These are phyloP conservation scores for Rousettus madagascariensis DNA, from an alignment of 2,797 vertebrate genomes.

Conservation along the genomic window DNA sequence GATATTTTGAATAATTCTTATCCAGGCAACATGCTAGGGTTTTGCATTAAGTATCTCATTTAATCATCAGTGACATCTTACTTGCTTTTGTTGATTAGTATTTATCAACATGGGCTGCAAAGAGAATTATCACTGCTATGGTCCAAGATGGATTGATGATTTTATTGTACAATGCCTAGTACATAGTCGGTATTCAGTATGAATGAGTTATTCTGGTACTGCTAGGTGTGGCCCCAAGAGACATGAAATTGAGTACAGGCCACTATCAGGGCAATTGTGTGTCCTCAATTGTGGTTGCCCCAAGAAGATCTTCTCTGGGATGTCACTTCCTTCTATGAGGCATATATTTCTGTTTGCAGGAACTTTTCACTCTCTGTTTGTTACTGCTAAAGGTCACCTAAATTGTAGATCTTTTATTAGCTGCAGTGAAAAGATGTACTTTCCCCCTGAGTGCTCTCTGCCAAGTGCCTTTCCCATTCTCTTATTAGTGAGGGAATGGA, in stretches of 20 bases:
- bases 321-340: constrained; percentile 51
- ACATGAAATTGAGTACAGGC: not conserved
- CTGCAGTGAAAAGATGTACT: constrained; percentile 30
- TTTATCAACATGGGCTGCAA: not conserved
- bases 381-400: constrained; percentile 59
- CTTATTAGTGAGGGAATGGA: constrained; percentile 50
- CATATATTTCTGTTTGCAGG: constrained; percentile 63
- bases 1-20: constrained; percentile 3
- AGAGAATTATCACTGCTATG: not conserved
- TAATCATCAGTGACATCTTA: not conserved
- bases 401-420: constrained; percentile 66
- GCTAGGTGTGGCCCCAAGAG: not conserved
- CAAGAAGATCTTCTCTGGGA: not conserved
- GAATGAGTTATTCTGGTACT: not conserved
- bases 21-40: not conserved
- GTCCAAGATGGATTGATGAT: not conserved
- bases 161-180: not conserved
- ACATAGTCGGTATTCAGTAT: not conserved
- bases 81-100: not conserved
- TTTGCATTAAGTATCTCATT: not conserved
- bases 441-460: constrained; percentile 53
- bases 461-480: constrained; percentile 60
- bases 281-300: not conserved
- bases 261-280: not conserved
- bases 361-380: constrained; percentile 51